Percentiles rank a stretch among this genome's conserved stretches.
Evolutionary conservation across 2,888 invertebrate genomes (phyloP).

Genomic region (Geotrupes spiniger): DNA sequence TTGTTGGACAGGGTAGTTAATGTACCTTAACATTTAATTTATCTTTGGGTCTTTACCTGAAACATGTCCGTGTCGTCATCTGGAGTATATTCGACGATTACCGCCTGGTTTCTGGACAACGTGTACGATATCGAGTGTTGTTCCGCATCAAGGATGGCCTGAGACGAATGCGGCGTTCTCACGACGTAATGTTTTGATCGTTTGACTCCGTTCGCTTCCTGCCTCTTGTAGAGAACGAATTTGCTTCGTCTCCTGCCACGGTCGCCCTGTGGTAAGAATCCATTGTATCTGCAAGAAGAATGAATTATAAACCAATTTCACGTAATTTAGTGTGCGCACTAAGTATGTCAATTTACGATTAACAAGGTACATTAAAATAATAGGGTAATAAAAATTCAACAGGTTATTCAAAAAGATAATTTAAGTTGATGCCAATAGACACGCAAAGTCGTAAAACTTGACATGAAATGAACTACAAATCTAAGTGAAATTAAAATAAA

Average conservation of each 20-base stretch:
- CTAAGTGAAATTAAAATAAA: too few relatives aligned
- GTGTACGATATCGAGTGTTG: conserved; percentile 98
- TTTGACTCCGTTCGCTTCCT: conserved; percentile 87
- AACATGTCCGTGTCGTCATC: conserved; percentile 99
- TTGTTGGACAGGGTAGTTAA: neutral
- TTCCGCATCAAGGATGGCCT: conserved; percentile 89
- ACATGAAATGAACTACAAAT: too few relatives aligned
- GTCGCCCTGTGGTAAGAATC: conserved; percentile 85
- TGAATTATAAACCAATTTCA: too few relatives aligned
- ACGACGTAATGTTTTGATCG: conserved; percentile 94
- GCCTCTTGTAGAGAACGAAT: conserved; percentile 84
- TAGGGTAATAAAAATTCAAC: too few relatives aligned
- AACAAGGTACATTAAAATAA: too few relatives aligned
- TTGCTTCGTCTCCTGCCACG: conserved; percentile 91
- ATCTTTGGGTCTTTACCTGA: conserved; percentile 67
- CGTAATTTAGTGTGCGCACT: too few relatives aligned
- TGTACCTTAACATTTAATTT: neutral
- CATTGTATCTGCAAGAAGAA: conserved; percentile 76
- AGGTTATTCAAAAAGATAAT: too few relatives aligned
- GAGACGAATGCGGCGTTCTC: conserved; percentile 90
- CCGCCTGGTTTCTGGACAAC: conserved; percentile 91
- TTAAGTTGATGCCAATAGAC: too few relatives aligned
- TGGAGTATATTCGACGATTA: conserved; percentile 96
- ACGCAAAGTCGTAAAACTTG: too few relatives aligned
- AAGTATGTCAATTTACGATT: too few relatives aligned